These are phyloP conservation scores for Sarotherodon lohbergeri DNA, from an alignment of 2,113 vertebrate genomes.

Conservation along the genomic window DNA sequence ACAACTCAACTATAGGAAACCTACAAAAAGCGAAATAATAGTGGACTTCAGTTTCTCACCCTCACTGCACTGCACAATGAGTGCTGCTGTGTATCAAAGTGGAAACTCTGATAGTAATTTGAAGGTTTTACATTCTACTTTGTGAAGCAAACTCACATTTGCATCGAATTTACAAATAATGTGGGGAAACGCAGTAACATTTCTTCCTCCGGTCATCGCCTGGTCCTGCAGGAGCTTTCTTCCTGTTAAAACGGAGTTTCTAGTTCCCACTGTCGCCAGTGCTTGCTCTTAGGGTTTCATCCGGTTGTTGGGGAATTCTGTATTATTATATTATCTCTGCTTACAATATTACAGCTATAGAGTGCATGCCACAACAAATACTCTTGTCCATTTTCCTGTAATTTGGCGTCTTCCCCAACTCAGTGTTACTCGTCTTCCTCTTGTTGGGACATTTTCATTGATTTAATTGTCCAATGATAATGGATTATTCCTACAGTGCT, in stretches of 20 bases:
- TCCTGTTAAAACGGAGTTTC: not conserved
- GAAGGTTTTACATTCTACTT: not conserved
- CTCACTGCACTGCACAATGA: not conserved
- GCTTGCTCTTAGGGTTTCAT: not conserved
- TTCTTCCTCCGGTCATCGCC: not conserved
- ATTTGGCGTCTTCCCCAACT: not conserved
- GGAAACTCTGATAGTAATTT: not conserved
- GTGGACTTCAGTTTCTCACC: not conserved
- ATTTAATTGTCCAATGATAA: fast-evolving
- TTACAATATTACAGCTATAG: not conserved
- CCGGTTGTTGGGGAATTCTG: not conserved
- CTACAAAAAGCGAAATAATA: not conserved
- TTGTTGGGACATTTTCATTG: not conserved
- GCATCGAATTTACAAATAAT: not conserved
- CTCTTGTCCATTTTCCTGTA: not conserved
- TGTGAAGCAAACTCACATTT: not conserved
- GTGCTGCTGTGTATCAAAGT: not conserved
- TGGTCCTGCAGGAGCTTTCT: not conserved
- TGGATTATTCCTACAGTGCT: not conserved
- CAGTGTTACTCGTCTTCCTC: fast-evolving
- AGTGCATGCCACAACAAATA: not conserved
- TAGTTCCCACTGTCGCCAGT: fast-evolving
- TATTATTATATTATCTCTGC: not conserved
- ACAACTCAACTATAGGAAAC: not conserved
- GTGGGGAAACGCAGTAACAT: not conserved